Evolutionary conservation across 1,140 invertebrate species (phyloP).

Genomic region (Drosophila saltans): DNA sequence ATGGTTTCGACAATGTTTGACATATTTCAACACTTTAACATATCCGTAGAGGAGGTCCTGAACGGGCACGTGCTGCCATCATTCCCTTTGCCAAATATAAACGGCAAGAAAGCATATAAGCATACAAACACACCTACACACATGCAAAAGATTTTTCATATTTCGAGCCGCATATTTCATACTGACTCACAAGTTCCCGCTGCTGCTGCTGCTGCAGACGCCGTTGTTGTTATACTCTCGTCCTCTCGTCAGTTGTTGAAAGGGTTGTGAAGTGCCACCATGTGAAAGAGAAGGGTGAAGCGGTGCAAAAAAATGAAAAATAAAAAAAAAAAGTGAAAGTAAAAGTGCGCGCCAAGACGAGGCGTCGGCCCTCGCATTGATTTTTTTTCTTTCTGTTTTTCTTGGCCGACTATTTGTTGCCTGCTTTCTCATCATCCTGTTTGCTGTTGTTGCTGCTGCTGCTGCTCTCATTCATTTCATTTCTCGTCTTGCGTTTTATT

Average conservation of each 20-base stretch:
- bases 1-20: slow-evolving; percentile 77
- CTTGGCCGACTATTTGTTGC: slow-evolving; percentile 31
- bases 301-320: neutral
- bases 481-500: slow-evolving; percentile 72
- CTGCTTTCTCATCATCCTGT: slow-evolving; percentile 32
- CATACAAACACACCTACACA: slow-evolving; percentile 19
- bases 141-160: slow-evolving; percentile 70
- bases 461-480: slow-evolving; percentile 74
- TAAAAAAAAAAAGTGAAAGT: slow-evolving; percentile 31
- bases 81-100: neutral
- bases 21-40: slow-evolving; percentile 76
- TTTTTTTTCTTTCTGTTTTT: slow-evolving; percentile 50
- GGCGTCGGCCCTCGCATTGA: slow-evolving; percentile 58
- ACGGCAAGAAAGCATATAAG: slow-evolving; percentile 33
- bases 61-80: slow-evolving; percentile 38
- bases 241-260: slow-evolving; percentile 53
- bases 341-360: slow-evolving; percentile 58
- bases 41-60: slow-evolving; percentile 23
- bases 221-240: slow-evolving; percentile 6
- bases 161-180: slow-evolving; percentile 72
- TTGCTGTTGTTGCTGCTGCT: neutral
- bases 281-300: slow-evolving; percentile 21
- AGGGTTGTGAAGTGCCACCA: slow-evolving; percentile 60
- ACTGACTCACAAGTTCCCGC: slow-evolving; percentile 5
- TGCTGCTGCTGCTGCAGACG: slow-evolving; percentile 28